Percentiles rank a stretch among this genome's conserved stretches.
Evolutionary conservation across 1,140 invertebrate genomes (phyloP).

Genomic region (Samia ricini): DNA sequence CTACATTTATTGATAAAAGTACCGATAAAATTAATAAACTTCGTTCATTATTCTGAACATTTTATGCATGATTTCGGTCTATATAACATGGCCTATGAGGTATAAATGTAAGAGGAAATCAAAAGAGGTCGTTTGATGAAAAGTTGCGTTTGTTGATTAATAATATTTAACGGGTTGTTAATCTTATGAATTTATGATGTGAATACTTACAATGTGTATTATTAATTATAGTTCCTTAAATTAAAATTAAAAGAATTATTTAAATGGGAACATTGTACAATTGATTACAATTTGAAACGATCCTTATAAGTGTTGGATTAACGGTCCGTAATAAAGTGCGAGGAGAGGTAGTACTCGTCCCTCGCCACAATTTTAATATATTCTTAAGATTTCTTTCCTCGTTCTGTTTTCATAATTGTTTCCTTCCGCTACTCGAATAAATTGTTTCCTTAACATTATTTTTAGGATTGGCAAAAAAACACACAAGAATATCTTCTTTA

Average conservation of each 20-base stretch:
- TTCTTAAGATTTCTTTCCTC: slow-evolving; percentile 3
- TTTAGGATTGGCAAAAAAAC: background rate
- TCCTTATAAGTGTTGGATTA: background rate
- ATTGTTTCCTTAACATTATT: background rate
- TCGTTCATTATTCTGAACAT: no score
- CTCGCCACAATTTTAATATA: slow-evolving; percentile 1
- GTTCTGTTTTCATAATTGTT: slow-evolving; percentile 6
- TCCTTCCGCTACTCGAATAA: slow-evolving; percentile 3
- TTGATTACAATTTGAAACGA: background rate
- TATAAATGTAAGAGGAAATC: background rate
- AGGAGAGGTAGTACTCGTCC: background rate
- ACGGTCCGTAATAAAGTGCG: background rate
- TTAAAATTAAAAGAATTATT: no score
- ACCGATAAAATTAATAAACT: no score
- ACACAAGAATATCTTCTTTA: background rate
- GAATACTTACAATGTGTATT: background rate
- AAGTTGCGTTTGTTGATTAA: background rate
- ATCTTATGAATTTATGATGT: background rate
- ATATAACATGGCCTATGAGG: background rate
- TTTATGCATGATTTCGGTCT: background rate
- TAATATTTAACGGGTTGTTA: background rate
- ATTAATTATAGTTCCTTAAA: background rate
- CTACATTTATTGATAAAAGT: no score
- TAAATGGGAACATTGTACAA: no score
- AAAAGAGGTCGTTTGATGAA: background rate